phyloP scores from a whole-genome alignment of 2,888 invertebrate species.

The Abscondita cerata region DNA sequence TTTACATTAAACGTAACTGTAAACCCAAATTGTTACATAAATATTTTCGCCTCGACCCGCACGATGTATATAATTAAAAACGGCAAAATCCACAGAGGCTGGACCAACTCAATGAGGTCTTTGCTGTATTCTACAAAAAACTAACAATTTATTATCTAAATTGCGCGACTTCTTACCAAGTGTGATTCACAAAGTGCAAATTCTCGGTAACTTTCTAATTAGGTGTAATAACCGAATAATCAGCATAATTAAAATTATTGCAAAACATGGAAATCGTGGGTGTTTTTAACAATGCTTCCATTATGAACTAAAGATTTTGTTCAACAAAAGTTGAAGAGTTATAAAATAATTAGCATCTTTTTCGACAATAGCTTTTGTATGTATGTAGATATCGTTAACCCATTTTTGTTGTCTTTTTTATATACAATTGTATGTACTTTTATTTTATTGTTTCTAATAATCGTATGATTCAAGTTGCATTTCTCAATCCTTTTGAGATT shows the following conservation, averaged over 20 bases:
- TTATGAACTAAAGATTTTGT: slow-evolving; percentile 11
- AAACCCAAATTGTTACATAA: slow-evolving; percentile 11
- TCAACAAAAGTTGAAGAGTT: background rate
- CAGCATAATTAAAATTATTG: slow-evolving; percentile 20
- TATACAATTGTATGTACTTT: no score
- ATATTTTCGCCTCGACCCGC: slow-evolving; percentile 6
- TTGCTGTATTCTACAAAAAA: background rate
- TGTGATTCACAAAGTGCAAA: background rate
- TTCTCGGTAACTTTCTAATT: slow-evolving; percentile 25
- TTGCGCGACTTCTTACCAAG: background rate
- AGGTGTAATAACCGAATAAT: slow-evolving; percentile 28
- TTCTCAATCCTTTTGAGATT: no score
- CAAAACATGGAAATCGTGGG: slow-evolving; percentile 34
- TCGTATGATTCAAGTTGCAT: no score
- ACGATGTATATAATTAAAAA: background rate
- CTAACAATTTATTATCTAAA: background rate
- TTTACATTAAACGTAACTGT: slow-evolving; percentile 15
- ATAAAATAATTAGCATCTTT: background rate
- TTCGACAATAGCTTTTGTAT: no score
- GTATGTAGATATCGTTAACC: no score
- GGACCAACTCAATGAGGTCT: no score
- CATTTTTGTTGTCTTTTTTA: no score
- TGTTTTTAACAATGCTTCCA: slow-evolving; percentile 27
- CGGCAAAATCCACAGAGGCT: no score
- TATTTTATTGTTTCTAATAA: no score